Base-by-base conservation (phyloP, 2,888 invertebrate species). In the Andrena trimmerana region DNA sequence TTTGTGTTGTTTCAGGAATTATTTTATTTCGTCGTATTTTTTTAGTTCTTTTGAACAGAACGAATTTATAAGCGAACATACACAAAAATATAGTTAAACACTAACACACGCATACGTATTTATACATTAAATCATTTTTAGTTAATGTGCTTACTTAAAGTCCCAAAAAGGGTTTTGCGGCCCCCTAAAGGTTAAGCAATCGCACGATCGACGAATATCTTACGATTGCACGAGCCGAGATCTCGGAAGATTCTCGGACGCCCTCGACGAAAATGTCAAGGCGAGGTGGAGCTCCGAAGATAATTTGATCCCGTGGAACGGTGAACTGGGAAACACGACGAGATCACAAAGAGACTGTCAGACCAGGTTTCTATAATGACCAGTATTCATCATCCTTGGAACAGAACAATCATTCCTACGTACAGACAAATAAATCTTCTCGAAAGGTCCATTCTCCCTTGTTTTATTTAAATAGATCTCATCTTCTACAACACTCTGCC, bases 181-280 rank as follows among this genome's bases (percentile, higher is more conserved):
- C 10, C 10, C 36, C 36, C 36, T 36, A 36, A 36, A 2, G 2
- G 36, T 36, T 36, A 76, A 65, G 86, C 67, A 88, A 88, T 87
- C 69, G 72, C 54, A 0, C 24, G 50, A 73, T 70, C 77, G 62
- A 80, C 78, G 66, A 86, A 85, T 82, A 85, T 83, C 80, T 81
- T 42, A n/a, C 27, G 68, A 69, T 73, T 72, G 48, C 72, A 66
- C 66, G 42, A 73, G 65, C 31, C 52, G 42, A 77, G 71, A 76
- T 83, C 72, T 68, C 65, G 42, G 63, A 48, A 78, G 69, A 81
- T 86, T 60, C 66, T 69, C 65, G 75, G 66, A 72, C 74, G 77
- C 73, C 83, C 81, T 83, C 75, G 72, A 78, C 76, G 77, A 65
- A 91, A 91, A 90, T 90, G 89, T 90, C 91, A 91, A 92, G 90